Conservation (phyloP, 2,113 vertebrate species). For the Spea bombifrons region DNA sequence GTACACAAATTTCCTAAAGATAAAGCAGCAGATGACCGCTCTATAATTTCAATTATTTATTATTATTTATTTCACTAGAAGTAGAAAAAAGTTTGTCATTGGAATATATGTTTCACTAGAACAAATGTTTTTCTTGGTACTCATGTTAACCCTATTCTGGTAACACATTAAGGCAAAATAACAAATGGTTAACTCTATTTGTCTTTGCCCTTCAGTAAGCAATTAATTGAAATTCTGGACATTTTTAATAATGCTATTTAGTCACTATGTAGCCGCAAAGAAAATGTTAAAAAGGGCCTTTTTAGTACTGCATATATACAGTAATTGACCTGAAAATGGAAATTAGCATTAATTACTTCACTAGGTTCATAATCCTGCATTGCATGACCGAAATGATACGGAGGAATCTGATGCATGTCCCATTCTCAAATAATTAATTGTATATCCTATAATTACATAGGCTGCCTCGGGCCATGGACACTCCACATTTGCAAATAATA, state of each 20-base stretch:
- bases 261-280: background rate
- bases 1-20: no score
- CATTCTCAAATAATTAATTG: conserved; percentile 37
- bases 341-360: conserved; percentile 36
- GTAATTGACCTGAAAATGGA: conserved; percentile 30
- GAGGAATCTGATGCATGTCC: conserved; percentile 7
- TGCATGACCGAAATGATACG: background rate
- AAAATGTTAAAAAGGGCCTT: background rate
- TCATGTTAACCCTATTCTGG: no score
- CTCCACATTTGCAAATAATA: background rate
- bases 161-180: no score
- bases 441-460: conserved; percentile 15
- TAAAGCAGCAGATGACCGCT: no score
- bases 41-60: no score
- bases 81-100: no score
- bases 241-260: background rate
- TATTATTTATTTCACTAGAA: no score
- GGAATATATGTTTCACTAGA: no score
- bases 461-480: conserved; percentile 16
- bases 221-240: background rate
- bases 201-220: background rate
- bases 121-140: no score
- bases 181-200: no score
- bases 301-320: conserved; percentile 1
- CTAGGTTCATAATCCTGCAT: conserved; percentile 14